A percentile compares a stretch with the other conserved stretches of the same genome.
Evolutionary conservation across 2,797 vertebrate genomes (phyloP).

Genomic region (Parambassis ranga): DNA sequence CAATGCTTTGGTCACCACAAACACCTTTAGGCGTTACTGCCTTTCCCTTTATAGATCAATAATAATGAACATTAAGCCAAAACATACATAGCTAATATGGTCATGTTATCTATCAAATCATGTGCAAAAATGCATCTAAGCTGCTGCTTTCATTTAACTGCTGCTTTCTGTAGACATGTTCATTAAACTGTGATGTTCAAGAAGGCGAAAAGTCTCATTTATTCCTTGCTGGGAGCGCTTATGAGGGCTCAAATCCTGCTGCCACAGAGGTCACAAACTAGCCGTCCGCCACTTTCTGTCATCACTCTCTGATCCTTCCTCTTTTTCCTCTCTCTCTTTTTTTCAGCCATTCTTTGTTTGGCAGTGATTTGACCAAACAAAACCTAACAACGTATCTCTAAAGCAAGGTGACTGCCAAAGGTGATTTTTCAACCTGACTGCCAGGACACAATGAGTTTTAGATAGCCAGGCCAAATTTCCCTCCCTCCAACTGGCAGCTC

Average conservation of each 20-base stretch:
- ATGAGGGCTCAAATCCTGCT: slow-evolving; percentile 28
- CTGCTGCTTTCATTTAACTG: slow-evolving; percentile 17
- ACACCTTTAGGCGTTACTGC: too few species aligned
- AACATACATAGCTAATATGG: too few species aligned
- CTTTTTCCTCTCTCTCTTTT: background rate
- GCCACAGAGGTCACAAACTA: slow-evolving; percentile 33
- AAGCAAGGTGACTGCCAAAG: slow-evolving; percentile 72
- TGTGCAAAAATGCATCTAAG: background rate
- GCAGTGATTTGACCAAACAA: slow-evolving; percentile 64
- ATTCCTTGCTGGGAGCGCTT: slow-evolving; percentile 38
- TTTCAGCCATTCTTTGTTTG: slow-evolving; percentile 50
- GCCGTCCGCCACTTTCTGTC: slow-evolving; percentile 11
- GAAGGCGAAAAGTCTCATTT: slow-evolving; percentile 49
- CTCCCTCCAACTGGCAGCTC: slow-evolving; percentile 39
- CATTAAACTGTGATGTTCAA: slow-evolving; percentile 46
- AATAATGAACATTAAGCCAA: too few species aligned
- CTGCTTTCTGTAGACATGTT: slow-evolving; percentile 42
- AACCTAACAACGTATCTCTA: slow-evolving; percentile 48
- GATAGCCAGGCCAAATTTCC: slow-evolving; percentile 37
- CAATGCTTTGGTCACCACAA: too few species aligned
- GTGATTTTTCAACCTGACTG: slow-evolving; percentile 59
- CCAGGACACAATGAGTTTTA: slow-evolving; percentile 58
- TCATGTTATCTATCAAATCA: too few species aligned
- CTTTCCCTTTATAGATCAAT: too few species aligned
- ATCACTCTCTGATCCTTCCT: background rate